Conservation (phyloP, 2,113 vertebrate genomes). For the Terrapene triunguis region DNA sequence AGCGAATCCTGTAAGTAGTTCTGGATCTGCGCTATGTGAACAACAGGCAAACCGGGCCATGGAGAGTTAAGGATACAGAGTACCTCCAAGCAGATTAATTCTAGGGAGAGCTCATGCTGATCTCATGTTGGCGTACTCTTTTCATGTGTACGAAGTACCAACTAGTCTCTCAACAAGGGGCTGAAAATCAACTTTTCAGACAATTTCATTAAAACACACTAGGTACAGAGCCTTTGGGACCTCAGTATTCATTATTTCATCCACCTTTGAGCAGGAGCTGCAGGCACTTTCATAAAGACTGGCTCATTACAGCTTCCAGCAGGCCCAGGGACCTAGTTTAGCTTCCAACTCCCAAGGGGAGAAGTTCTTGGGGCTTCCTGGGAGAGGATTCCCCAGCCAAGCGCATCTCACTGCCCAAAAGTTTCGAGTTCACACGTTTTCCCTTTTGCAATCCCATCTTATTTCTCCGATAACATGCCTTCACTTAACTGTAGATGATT, state of each 20-base stretch:
- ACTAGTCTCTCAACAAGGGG: not conserved
- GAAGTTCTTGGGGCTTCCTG: not conserved
- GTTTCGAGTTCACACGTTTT: not conserved
- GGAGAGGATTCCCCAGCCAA: not conserved
- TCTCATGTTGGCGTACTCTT: not conserved
- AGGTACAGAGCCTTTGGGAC: not conserved
- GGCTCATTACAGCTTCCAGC: not conserved
- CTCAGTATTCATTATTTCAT: not conserved
- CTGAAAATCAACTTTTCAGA: slow-evolving; percentile 57
- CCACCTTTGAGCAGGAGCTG: not conserved
- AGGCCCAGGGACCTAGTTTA: not conserved
- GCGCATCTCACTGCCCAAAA: not conserved
- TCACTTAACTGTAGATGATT: not conserved
- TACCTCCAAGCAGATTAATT: not conserved
- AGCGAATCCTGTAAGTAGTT: not conserved
- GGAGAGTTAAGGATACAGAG: slow-evolving; percentile 39
- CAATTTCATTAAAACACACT: not conserved
- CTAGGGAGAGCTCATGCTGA: not conserved
- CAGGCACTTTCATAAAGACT: not conserved
- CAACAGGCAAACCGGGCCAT: accelerated
- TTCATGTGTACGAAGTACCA: not conserved
- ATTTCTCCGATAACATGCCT: not conserved
- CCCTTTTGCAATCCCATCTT: not conserved
- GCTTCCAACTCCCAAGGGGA: not conserved
- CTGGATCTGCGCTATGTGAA: accelerated